phyloP scores from a whole-genome alignment of 2,888 invertebrate species.

The Euzetes globulus region DNA sequence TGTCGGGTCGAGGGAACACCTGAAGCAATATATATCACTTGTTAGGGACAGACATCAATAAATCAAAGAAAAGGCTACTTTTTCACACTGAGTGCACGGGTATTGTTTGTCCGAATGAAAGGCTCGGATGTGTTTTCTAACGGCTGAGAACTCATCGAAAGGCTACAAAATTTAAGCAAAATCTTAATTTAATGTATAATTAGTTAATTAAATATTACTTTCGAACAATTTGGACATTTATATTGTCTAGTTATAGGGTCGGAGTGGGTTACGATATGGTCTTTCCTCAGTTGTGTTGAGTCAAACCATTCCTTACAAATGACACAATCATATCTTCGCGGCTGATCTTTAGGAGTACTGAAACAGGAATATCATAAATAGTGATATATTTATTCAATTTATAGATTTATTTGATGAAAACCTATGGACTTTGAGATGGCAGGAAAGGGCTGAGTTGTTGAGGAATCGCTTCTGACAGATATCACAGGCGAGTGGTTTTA shows the following conservation, averaged over 20 bases:
- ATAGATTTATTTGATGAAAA: slow-evolving; percentile 42
- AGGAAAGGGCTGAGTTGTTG: slow-evolving; percentile 63
- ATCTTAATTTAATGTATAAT: slow-evolving; percentile 27
- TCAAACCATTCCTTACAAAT: slow-evolving; percentile 63
- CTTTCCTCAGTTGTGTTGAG: slow-evolving; percentile 58
- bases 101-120: slow-evolving; percentile 63
- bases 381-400: background rate
- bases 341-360: slow-evolving; percentile 33
- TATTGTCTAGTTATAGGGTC: slow-evolving; percentile 60
- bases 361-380: slow-evolving; percentile 26
- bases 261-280: slow-evolving; percentile 55
- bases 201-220: slow-evolving; percentile 47
- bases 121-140: slow-evolving; percentile 65
- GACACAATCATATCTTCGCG: slow-evolving; percentile 58
- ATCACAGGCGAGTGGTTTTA: slow-evolving; percentile 62
- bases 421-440: slow-evolving; percentile 63
- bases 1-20: slow-evolving; percentile 62
- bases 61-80: slow-evolving; percentile 43
- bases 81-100: slow-evolving; percentile 61
- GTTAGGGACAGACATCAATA: background rate
- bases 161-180: slow-evolving; percentile 46
- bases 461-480: slow-evolving; percentile 61
- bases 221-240: slow-evolving; percentile 62
- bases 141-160: slow-evolving; percentile 61
- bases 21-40: background rate